Conservation (phyloP, 2,797 vertebrate species). For the Sebastes vulpes region DNA sequence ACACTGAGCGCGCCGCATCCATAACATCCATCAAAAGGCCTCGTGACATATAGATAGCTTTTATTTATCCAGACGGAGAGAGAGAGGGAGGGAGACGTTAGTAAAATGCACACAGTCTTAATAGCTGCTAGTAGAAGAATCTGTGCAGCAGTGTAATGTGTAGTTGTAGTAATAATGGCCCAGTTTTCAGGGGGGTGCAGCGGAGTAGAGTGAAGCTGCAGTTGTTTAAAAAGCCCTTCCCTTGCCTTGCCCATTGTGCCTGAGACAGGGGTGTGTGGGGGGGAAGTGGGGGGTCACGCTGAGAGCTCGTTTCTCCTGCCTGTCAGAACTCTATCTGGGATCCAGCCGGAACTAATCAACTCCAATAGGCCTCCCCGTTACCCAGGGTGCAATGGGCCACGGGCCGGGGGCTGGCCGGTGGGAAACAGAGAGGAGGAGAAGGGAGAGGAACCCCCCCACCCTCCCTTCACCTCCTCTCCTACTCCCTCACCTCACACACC, state of each 20-base stretch:
- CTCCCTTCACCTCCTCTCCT: neutral
- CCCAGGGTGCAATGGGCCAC: slow-evolving; percentile 88
- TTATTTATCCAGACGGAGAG: neutral
- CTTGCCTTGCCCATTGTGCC: slow-evolving; percentile 83
- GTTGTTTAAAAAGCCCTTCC: slow-evolving; percentile 88
- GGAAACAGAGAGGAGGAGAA: slow-evolving; percentile 79
- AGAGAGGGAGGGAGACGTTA: neutral
- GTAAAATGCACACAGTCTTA: neutral
- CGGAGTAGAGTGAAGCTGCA: slow-evolving; percentile 68
- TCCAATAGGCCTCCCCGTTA: slow-evolving; percentile 94
- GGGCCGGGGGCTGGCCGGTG: slow-evolving; percentile 82
- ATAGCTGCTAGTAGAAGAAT: slow-evolving; percentile 4
- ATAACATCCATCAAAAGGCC: slow-evolving; percentile 12
- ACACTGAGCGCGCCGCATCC: slow-evolving; percentile 34
- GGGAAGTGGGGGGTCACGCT: slow-evolving; percentile 76
- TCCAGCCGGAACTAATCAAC: slow-evolving; percentile 99
- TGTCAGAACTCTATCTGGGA: slow-evolving; percentile 98
- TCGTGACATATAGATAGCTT: neutral
- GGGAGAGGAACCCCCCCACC: slow-evolving; percentile 5
- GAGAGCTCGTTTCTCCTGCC: slow-evolving; percentile 92
- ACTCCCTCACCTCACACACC: slow-evolving; percentile 10
- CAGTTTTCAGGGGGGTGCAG: slow-evolving; percentile 35
- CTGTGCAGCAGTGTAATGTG: slow-evolving; percentile 56
- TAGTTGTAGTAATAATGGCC: slow-evolving; percentile 50
- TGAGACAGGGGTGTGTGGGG: slow-evolving; percentile 74